Evolutionary conservation across 2,797 vertebrate species (phyloP).

Genomic region (Gila robusta): DNA sequence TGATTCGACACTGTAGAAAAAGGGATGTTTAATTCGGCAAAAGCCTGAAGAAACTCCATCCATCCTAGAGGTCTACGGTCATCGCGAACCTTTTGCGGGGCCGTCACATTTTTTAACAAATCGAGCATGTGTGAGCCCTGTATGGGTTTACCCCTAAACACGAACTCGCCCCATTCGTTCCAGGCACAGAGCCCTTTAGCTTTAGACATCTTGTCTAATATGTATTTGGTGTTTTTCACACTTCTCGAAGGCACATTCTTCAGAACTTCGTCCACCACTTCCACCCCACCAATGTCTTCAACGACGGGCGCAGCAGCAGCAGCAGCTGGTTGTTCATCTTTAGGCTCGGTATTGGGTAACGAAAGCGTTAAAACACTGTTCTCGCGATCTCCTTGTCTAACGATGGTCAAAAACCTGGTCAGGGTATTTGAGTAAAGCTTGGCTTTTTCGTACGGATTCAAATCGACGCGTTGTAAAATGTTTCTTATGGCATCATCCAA

Average conservation of each 20-base stretch:
- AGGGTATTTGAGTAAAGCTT: not conserved
- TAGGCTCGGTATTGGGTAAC: not conserved
- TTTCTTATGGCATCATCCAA: not conserved
- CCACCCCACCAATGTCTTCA: not conserved
- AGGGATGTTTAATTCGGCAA: not conserved
- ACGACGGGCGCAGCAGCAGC: no score
- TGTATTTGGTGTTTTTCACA: slow-evolving; percentile 21
- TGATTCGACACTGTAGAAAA: not conserved
- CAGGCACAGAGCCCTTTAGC: not conserved
- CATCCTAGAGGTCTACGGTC: not conserved
- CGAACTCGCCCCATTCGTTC: slow-evolving; percentile 1
- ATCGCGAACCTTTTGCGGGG: not conserved
- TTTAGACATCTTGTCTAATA: slow-evolving; percentile 25
- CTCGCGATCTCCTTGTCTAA: not conserved
- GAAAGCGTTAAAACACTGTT: not conserved
- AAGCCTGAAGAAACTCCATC: not conserved
- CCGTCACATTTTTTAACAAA: not conserved
- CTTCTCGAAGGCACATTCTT: not conserved
- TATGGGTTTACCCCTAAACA: not conserved
- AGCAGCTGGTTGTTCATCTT: not conserved
- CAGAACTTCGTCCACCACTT: not conserved
- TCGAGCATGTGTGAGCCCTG: not conserved
- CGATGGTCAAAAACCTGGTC: not conserved
- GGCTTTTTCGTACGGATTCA: not conserved
- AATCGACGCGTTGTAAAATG: not conserved